phyloP scores from a whole-genome alignment of 2,113 vertebrate species.

The Tragelaphus scriptus region DNA sequence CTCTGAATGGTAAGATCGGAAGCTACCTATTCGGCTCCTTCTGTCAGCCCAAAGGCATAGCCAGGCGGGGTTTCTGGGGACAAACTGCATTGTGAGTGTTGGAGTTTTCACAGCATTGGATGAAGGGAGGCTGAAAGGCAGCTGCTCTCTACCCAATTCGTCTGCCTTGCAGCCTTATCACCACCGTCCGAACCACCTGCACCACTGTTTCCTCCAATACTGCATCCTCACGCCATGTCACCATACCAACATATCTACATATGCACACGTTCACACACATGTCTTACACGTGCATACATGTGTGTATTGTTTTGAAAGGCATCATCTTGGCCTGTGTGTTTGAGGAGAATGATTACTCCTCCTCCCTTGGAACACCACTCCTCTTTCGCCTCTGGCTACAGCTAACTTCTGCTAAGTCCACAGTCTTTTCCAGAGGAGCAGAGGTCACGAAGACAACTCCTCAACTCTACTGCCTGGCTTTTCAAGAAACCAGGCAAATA shows the following conservation, averaged over 20 bases:
- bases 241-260: not conserved
- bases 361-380: not conserved
- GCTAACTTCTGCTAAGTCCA: not conserved
- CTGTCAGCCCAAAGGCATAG: not conserved
- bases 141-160: not conserved
- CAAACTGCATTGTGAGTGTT: rapidly evolving
- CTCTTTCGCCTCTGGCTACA: not conserved
- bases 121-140: not conserved
- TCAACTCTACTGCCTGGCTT: not conserved
- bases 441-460: not conserved
- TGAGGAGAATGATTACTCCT: not conserved
- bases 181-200: not conserved
- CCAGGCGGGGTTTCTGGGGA: not conserved
- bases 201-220: not conserved
- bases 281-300: not conserved
- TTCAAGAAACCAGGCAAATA: not conserved
- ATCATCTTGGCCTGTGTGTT: not conserved
- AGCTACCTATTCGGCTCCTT: not conserved
- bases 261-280: no score
- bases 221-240: not conserved
- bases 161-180: not conserved
- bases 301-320: not conserved
- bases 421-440: not conserved
- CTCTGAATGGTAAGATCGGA: not conserved
- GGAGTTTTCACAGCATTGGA: not conserved